Base-by-base conservation (phyloP, 2,888 invertebrate genomes). In the Sepiola atlantica region DNA sequence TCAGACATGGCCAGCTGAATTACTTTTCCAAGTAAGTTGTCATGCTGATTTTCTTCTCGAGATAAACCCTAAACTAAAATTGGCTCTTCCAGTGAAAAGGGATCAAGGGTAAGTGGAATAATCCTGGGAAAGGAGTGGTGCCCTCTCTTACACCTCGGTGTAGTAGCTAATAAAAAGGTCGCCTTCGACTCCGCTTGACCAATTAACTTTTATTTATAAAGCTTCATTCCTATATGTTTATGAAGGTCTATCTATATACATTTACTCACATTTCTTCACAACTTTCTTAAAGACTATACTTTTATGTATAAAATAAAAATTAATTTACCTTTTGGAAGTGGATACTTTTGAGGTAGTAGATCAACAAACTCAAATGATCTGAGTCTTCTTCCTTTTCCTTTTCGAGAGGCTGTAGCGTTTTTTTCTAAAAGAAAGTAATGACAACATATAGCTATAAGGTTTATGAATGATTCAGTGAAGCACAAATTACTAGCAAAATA, bases 271-370 rank as follows among this genome's bases (percentile, higher is more conserved):
- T 57, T 0, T 57, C 20, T 57, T 6, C 20, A 0, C 6, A 18
- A 24, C 0, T 57, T 6, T 21, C 16, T 57, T 6, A 24, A 57
- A 24, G 24, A 24, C 20, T 57, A 77, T 77, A 3, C 24, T 28
- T 77, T 10, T 10, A 28, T 77, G 12, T 32, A 77, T 77, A 77
- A 16, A n/a, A n/a, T 77, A 14, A n/a, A 32, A n/a, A 77, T 21
- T 61, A 61, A 61, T 28, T 61, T 77, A 77, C 77, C 77, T 77
- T 77, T 77, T 77, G 77, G 77, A 77, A 77, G 77, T n/a, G 77
- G 77, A 77, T 77, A 77, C n/a, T 77, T 77, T n/a, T 77, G 77
- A 77, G 77, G 77, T 77, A 77, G n/a, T 77, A 77, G 77, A 77
- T 77, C 77, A n/a, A 77, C n/a, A n/a, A 2, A 3, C 10, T 77